phyloP scores from a whole-genome alignment of 2,113 vertebrate species.

The Oenanthe oenanthe region DNA sequence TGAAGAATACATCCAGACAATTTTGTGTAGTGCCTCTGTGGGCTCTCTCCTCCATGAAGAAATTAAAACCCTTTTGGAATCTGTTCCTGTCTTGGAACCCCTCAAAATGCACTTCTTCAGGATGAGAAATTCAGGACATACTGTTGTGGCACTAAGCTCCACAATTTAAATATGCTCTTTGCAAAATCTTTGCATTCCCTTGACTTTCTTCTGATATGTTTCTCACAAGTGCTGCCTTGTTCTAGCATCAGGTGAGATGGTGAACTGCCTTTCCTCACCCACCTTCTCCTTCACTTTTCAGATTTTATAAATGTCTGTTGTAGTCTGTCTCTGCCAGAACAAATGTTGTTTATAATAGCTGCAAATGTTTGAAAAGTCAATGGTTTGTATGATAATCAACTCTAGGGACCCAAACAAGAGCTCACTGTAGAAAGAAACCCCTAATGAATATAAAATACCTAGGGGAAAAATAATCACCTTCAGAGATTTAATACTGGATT shows the following conservation, averaged over 20 bases:
- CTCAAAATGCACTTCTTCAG: neutral
- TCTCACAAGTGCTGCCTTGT: neutral
- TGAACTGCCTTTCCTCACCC: neutral
- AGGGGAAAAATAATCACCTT: neutral
- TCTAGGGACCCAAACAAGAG: neutral
- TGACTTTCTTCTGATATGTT: neutral
- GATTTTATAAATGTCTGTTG: neutral
- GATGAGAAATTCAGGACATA: neutral
- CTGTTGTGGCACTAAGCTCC: neutral
- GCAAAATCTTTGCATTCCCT: neutral
- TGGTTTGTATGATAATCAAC: neutral
- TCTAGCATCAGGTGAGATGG: neutral
- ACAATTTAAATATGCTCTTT: neutral
- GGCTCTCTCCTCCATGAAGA: neutral
- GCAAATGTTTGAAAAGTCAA: neutral
- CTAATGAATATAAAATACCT: neutral
- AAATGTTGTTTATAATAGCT: neutral
- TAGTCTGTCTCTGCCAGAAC: neutral
- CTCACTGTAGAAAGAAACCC: neutral
- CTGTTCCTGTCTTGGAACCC: neutral
- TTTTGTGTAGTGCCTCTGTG: no score
- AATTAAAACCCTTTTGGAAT: neutral
- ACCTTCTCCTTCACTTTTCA: neutral
- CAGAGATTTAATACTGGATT: neutral
- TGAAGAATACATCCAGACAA: neutral